Base-by-base conservation (phyloP, 2,113 vertebrate genomes). In the Egretta garzetta region DNA sequence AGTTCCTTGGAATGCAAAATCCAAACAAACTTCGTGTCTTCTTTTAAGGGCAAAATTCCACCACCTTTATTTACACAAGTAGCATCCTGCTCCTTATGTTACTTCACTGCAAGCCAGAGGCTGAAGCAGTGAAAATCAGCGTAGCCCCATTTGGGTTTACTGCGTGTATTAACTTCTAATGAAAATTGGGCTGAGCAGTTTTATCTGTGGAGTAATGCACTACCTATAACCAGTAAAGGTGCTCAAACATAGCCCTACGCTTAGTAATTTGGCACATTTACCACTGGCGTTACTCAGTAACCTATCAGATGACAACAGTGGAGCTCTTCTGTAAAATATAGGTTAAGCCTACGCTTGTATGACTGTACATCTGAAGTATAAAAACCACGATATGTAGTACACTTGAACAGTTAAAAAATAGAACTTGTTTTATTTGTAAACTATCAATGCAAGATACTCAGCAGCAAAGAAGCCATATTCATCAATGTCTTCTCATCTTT, bases 331-430 rank as follows among this genome's bases (percentile, higher is more conserved):
- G 90, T 96, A 98, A 98, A 98, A 98, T 97, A 98, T 75, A 96
- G 81, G 90, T 90, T 97, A 95, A 91, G 88, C 97, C 96, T 97
- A 97, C 96, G 86, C 97, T 96, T 81, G 81, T 98, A 97, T 96
- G 97, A 98, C 97, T 98, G 97, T 98, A 97, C 95, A 96, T 95
- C 93, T 80, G 95, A 98, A 97, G 93, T 98, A 98, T 98, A 98
- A 98, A 98, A 98, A 95, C 91, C 92, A 81, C 93, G 83, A 95
- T 97, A 97, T 97, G 93, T 97, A 98, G 97, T 97, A 96, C 94
- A 97, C 96, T 92, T 83, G 73, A 98, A 97, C 97, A 95, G 97
- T 98, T 98, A 98, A 98, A 98, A 98, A 98, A 98, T 98, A 98
- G 92, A 98, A 95, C 98, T 96, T 97, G 96, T 98, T 98, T 98